A percentile compares a stretch with the other conserved stretches of the same genome.
phyloP scores from a whole-genome alignment of 1,140 invertebrate species.

The Triops longicaudatus region DNA sequence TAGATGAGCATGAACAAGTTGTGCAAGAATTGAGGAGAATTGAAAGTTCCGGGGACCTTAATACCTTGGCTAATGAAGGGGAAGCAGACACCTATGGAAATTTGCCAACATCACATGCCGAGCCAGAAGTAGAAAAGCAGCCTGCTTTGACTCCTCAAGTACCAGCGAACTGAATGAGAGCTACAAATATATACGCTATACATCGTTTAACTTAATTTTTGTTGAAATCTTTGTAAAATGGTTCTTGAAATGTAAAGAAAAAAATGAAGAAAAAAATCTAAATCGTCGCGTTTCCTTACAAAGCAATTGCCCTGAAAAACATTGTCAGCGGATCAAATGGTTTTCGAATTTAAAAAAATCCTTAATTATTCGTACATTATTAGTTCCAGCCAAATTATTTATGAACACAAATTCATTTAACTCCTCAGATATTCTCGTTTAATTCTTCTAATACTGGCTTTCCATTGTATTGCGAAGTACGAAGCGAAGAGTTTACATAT shows the following conservation, averaged over 20 bases:
- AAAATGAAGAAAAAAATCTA: slow-evolving; percentile 2
- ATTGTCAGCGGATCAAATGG: neutral
- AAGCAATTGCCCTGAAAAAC: neutral
- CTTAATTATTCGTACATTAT: too few species aligned
- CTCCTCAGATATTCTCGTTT: too few species aligned
- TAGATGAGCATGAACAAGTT: slow-evolving; percentile 30
- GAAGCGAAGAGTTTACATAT: too few species aligned
- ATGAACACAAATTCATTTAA: too few species aligned
- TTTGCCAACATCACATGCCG: neutral
- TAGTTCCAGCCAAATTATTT: too few species aligned
- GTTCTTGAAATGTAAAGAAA: neutral
- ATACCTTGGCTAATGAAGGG: slow-evolving; percentile 13
- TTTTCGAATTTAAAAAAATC: neutral
- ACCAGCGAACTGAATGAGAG: neutral
- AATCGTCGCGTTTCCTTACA: neutral
- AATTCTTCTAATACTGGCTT: too few species aligned
- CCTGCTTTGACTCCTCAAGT: neutral
- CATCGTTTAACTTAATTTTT: neutral
- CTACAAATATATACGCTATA: neutral
- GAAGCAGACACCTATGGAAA: neutral
- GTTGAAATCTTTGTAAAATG: neutral
- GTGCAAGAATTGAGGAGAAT: slow-evolving; percentile 27
- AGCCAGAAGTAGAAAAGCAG: neutral
- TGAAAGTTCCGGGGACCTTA: slow-evolving; percentile 28
- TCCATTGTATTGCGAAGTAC: too few species aligned